phyloP scores from a whole-genome alignment of 2,888 invertebrate genomes.

The Agrotis puta region DNA sequence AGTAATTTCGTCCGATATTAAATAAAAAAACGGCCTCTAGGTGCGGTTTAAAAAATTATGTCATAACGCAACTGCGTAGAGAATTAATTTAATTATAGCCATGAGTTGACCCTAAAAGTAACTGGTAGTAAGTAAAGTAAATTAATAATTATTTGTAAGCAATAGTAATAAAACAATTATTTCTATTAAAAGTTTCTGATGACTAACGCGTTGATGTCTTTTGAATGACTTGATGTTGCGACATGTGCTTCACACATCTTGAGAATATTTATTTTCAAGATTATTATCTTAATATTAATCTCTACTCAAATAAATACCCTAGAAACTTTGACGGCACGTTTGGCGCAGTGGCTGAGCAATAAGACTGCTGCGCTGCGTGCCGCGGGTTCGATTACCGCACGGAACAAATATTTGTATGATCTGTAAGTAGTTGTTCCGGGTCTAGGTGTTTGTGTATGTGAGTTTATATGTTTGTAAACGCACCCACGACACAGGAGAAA shows the following conservation, averaged over 20 bases:
- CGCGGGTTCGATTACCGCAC: too few relatives aligned
- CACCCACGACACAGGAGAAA: too few relatives aligned
- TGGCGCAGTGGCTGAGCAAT: too few relatives aligned
- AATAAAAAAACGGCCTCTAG: conserved; percentile 40
- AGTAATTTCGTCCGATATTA: conserved; percentile 26
- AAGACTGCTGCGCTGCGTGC: too few relatives aligned
- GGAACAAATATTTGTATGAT: too few relatives aligned
- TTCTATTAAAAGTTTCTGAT: conserved; percentile 22
- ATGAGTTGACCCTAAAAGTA: conserved; percentile 16
- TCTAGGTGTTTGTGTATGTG: too few relatives aligned
- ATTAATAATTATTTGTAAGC: conserved; percentile 1
- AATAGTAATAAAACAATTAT: not conserved
- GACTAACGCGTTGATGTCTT: conserved; percentile 71
- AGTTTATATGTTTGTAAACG: too few relatives aligned
- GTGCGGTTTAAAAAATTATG: conserved; percentile 30
- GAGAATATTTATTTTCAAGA: conserved; percentile 18
- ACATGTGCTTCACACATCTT: conserved; percentile 29
- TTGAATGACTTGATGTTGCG: conserved; percentile 60
- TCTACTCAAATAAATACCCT: conserved; percentile 19
- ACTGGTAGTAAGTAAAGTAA: conserved; percentile 5
- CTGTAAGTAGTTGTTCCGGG: too few relatives aligned
- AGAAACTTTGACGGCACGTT: too few relatives aligned
- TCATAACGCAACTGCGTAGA: conserved; percentile 35
- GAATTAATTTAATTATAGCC: conserved; percentile 45
- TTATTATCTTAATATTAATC: not conserved